Conservation (phyloP, 2,888 invertebrate species). For the Neoascia interrupta region DNA sequence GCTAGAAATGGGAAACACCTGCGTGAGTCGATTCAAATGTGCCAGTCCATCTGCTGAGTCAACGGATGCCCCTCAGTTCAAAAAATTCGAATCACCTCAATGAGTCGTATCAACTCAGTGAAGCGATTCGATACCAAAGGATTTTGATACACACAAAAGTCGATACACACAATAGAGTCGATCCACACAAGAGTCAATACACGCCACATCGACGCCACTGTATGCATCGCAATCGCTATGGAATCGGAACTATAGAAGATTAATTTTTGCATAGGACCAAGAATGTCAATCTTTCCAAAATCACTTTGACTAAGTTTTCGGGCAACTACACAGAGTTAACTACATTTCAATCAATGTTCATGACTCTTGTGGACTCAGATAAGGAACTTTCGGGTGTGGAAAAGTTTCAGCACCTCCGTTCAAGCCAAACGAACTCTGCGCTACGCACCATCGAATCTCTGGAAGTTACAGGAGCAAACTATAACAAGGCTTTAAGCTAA, state of each 20-base stretch:
- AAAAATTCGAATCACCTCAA: too few species aligned
- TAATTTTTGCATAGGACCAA: too few species aligned
- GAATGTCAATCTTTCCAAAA: too few species aligned
- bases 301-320: too few species aligned
- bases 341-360: constrained; percentile 17
- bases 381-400: constrained; percentile 6
- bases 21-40: too few species aligned
- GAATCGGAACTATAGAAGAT: too few species aligned
- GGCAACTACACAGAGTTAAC: constrained; percentile 27
- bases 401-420: constrained; percentile 32
- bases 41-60: too few species aligned
- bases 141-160: too few species aligned
- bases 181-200: background rate
- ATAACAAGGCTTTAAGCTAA: too few species aligned
- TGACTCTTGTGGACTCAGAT: constrained; percentile 13
- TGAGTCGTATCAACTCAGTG: too few species aligned
- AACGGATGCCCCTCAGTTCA: too few species aligned
- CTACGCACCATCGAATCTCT: constrained; percentile 5
- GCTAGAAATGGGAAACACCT: too few species aligned
- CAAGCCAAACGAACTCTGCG: constrained; percentile 8
- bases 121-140: background rate
- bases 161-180: background rate
- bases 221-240: background rate
- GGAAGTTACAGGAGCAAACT: constrained; percentile 10
- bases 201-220: background rate